These are phyloP conservation scores for Lutraria lutraria DNA, from an alignment of 2,888 invertebrate species.

Conservation along the genomic window DNA sequence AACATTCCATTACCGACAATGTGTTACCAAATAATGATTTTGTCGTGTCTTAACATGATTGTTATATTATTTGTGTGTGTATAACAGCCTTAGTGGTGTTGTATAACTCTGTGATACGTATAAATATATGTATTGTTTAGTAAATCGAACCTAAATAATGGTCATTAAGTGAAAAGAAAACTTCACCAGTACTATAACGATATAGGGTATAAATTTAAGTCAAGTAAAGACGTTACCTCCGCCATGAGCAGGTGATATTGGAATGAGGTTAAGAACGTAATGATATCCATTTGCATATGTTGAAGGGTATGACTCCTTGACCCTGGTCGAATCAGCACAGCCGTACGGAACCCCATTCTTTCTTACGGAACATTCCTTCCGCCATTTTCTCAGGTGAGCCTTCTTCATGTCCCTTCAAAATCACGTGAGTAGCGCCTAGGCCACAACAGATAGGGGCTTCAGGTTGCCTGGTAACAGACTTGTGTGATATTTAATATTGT, in stretches of 20 bases:
- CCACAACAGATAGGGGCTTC: not conserved
- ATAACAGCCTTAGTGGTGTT: not conserved
- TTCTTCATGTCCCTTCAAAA: conserved; percentile 55
- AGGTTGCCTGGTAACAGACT: not conserved
- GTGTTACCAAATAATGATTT: not conserved
- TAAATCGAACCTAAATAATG: not conserved
- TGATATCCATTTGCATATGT: conserved; percentile 48
- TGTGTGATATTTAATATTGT: not conserved
- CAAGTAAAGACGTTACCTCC: conserved; percentile 36
- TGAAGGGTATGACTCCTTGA: conserved; percentile 29
- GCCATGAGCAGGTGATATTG: conserved; percentile 52
- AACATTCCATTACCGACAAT: not conserved
- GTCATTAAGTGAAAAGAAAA: too few species aligned
- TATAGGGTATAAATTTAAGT: not conserved
- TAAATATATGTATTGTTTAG: not conserved
- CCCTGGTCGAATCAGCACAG: conserved; percentile 24
- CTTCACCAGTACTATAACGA: too few species aligned
- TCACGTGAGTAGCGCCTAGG: not conserved
- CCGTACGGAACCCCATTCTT: conserved; percentile 44
- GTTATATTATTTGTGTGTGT: not conserved
- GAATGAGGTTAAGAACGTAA: conserved; percentile 53
- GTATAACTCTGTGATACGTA: not conserved
- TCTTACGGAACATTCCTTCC: conserved; percentile 43
- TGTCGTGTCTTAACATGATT: not conserved
- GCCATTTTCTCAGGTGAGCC: conserved; percentile 66